A percentile compares a stretch with the other conserved stretches of the same genome.
Evolutionary conservation across 2,113 vertebrate genomes (phyloP).

Genomic region (Cavia aperea): DNA sequence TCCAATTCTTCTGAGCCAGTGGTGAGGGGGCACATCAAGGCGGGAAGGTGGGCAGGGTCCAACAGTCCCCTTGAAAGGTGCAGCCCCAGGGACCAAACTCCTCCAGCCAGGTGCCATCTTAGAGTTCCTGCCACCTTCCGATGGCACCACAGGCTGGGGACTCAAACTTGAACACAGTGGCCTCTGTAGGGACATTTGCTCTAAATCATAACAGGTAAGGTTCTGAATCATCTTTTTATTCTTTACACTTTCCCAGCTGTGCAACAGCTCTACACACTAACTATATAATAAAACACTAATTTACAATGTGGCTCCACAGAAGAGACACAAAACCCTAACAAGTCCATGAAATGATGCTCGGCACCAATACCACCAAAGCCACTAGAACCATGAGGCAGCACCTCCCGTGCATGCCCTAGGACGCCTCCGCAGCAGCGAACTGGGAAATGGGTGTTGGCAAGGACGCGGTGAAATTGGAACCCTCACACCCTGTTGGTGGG

Average conservation of each 20-base stretch:
- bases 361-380: background rate
- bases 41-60: too few species aligned
- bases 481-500: accelerated
- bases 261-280: background rate
- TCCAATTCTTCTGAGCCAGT: background rate
- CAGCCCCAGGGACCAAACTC: background rate
- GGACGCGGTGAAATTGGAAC: accelerated
- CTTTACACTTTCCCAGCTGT: too few species aligned
- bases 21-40: background rate
- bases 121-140: background rate
- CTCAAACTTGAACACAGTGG: background rate
- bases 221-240: background rate
- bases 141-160: background rate
- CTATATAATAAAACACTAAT: accelerated
- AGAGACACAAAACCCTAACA: accelerated
- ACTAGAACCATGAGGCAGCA: accelerated
- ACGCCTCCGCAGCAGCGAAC: accelerated
- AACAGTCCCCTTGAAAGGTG: background rate
- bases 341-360: accelerated
- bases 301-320: background rate
- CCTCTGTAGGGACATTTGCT: background rate
- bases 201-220: too few species aligned
- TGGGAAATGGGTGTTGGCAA: accelerated
- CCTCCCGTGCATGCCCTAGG: accelerated
- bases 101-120: background rate